phyloP scores from a whole-genome alignment of 2,113 vertebrate species.

The Chionomys nivalis region DNA sequence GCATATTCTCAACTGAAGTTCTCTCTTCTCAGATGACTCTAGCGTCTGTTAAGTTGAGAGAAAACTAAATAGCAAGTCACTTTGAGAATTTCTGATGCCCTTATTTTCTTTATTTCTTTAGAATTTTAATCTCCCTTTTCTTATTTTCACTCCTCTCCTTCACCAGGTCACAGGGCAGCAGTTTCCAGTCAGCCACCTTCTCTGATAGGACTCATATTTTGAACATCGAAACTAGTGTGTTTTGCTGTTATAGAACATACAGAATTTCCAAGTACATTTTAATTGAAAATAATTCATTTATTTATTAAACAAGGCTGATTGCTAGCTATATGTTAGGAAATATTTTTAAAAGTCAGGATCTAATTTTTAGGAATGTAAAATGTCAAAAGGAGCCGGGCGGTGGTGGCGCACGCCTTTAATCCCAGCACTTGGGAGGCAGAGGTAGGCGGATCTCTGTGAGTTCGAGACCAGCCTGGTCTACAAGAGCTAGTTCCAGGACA shows the following conservation, averaged over 20 bases:
- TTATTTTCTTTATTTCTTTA: background rate
- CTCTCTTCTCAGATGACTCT: background rate
- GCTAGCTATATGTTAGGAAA: background rate
- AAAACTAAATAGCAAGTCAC: background rate
- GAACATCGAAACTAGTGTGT: constrained; percentile 27
- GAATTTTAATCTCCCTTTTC: background rate
- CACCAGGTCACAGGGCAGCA: background rate
- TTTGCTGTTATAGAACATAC: background rate
- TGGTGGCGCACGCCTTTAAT: too few species aligned
- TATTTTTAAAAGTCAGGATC: background rate
- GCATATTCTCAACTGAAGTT: background rate
- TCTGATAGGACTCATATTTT: background rate
- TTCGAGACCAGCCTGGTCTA: too few species aligned
- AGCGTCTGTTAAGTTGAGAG: background rate
- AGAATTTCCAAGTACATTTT: background rate
- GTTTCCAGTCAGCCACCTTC: background rate
- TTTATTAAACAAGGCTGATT: background rate
- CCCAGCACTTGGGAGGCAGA: too few species aligned
- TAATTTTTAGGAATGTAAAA: constrained; percentile 1
- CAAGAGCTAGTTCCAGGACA: too few species aligned
- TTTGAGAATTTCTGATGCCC: background rate
- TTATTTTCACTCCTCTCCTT: background rate
- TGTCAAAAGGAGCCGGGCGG: constrained; percentile 33
- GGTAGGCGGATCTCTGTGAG: too few species aligned
- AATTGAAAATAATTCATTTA: constrained; percentile 12